Evolutionary conservation across 2,113 vertebrate genomes (phyloP).

Genomic region (Cephalopholis sonnerati): DNA sequence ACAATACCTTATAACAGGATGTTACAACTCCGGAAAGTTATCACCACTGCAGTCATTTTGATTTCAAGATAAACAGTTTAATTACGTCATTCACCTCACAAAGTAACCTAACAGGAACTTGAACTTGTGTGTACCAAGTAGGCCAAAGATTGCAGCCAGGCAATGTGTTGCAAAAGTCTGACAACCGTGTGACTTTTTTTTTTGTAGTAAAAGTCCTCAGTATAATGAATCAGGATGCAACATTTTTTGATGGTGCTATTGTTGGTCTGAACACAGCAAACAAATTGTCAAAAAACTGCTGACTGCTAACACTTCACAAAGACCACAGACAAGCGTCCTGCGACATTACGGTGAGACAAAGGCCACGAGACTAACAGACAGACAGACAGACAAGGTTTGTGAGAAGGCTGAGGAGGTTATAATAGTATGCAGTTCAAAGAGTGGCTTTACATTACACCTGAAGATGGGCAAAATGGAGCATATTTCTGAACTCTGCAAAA

Average conservation of each 20-base stretch:
- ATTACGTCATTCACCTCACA: not conserved
- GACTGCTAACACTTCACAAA: not conserved
- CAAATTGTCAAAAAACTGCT: not conserved
- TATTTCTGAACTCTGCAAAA: not conserved
- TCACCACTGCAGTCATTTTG: not conserved
- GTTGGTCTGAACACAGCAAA: not conserved
- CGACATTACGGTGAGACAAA: conserved; percentile 24
- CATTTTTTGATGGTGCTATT: conserved; percentile 10
- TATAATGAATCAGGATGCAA: not conserved
- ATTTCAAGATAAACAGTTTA: conserved; percentile 5
- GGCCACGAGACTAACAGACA: not conserved
- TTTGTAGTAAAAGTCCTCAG: not conserved
- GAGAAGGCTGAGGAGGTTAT: conserved; percentile 14
- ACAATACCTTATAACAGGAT: not conserved
- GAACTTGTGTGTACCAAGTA: too few relatives aligned
- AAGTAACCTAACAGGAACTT: not conserved
- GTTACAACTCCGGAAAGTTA: conserved; percentile 3
- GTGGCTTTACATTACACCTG: not conserved
- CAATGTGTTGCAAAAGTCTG: too few relatives aligned
- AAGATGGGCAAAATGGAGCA: conserved; percentile 8
- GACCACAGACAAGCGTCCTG: not conserved
- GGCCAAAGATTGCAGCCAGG: not conserved
- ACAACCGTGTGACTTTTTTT: not conserved
- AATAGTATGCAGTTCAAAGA: not conserved
- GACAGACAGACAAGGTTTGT: not conserved